Evolutionary conservation across 2,797 vertebrate species (phyloP).

Genomic region (Neosilurus mollespiculum): DNA sequence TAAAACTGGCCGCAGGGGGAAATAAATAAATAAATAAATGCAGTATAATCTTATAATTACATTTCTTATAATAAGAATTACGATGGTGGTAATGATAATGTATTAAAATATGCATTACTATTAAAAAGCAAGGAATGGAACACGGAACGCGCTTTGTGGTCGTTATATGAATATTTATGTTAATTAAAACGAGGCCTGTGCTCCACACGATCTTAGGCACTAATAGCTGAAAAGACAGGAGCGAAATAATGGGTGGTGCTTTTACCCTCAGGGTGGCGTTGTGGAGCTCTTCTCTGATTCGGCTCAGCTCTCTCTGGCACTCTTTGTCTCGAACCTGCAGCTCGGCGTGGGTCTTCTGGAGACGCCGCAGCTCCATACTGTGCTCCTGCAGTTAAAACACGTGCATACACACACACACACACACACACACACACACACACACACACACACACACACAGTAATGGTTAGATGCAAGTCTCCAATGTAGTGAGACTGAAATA

Average conservation of each 20-base stretch:
- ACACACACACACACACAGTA: not conserved
- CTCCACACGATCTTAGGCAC: constrained; percentile 61
- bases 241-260: not conserved
- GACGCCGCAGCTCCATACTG: constrained; percentile 24
- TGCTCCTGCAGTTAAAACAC: constrained; percentile 45
- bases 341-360: constrained; percentile 30
- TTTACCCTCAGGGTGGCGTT: constrained; percentile 57
- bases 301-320: constrained; percentile 42
- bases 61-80: constrained; percentile 75
- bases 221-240: constrained; percentile 54
- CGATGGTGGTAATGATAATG: constrained; percentile 74
- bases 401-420: not conserved
- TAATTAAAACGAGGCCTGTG: constrained; percentile 73
- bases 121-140: constrained; percentile 71
- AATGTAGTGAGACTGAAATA: too few relatives aligned
- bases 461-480: not conserved
- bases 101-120: constrained; percentile 80
- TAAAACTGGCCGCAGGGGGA: not conserved
- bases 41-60: constrained; percentile 71
- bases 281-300: constrained; percentile 48
- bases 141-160: constrained; percentile 62
- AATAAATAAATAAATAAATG: not conserved
- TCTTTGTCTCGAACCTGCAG: constrained; percentile 40
- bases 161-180: constrained; percentile 77
- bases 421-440: constrained; percentile 7